phyloP scores from a whole-genome alignment of 1,140 invertebrate genomes.

The Parasteatoda tepidariorum region DNA sequence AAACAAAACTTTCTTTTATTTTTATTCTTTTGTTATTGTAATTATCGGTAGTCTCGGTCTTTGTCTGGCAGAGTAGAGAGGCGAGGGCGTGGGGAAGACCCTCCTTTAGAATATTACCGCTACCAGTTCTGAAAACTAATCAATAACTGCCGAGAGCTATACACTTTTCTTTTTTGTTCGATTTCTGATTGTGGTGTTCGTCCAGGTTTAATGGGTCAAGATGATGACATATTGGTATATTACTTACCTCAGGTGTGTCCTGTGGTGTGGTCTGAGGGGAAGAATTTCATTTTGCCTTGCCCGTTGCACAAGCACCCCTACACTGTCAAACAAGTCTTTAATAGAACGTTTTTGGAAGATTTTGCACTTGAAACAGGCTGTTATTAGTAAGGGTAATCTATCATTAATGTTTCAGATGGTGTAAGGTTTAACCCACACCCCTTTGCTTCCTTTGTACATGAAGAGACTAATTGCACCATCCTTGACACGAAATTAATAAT shows the following conservation, averaged over 20 bases:
- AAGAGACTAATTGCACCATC: neutral
- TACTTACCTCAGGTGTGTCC: conserved; percentile 7
- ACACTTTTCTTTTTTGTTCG: neutral
- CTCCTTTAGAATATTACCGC: too few relatives aligned
- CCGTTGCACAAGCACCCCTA: neutral
- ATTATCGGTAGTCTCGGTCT: neutral
- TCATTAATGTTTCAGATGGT: neutral
- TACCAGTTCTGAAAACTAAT: neutral
- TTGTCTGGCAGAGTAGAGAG: neutral
- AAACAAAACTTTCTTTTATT: conserved; percentile 4
- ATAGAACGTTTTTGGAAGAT: neutral
- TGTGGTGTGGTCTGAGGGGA: neutral
- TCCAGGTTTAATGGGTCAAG: conserved; percentile 51
- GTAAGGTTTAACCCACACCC: neutral
- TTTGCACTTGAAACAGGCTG: neutral
- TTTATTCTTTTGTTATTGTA: neutral
- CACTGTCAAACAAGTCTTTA: neutral
- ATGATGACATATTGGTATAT: conserved; percentile 37
- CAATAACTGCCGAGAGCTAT: neutral
- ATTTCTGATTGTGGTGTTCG: neutral
- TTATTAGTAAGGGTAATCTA: neutral
- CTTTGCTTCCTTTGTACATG: neutral
- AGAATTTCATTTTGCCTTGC: conserved; percentile 9
- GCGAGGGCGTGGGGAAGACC: neutral
- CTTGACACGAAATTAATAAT: neutral